Percentiles rank a stretch among this genome's conserved stretches.
phyloP scores from a whole-genome alignment of 37 sponge, comb jelly and placozoan species.

The Hormiphora californensis region DNA sequence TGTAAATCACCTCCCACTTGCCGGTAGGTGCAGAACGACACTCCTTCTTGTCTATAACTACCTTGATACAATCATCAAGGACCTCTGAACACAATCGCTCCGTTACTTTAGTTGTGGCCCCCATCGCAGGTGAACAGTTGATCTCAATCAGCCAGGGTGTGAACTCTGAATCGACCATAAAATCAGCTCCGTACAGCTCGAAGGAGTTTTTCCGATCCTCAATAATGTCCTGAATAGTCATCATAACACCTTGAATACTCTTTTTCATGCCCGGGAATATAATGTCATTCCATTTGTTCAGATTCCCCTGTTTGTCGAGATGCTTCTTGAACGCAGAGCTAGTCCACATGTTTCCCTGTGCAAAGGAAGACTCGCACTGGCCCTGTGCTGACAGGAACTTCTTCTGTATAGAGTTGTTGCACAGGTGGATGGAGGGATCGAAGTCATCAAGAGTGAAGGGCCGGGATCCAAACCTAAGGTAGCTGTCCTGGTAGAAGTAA shows the following conservation, averaged over 20 bases:
- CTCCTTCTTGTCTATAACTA: not conserved
- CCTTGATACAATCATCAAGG: conserved; percentile 69
- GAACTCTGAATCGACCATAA: conserved; percentile 83
- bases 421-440: conserved; percentile 82
- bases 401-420: conserved; percentile 89
- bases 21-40: not conserved
- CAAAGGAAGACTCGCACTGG: conserved; percentile 61
- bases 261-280: conserved; percentile 89
- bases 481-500: conserved; percentile 72
- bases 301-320: conserved; percentile 60
- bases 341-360: conserved; percentile 90
- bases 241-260: conserved; percentile 66
- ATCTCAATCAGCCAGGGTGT: conserved; percentile 92
- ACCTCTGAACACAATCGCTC: conserved; percentile 76
- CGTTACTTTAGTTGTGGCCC: conserved; percentile 75
- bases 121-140: conserved; percentile 91
- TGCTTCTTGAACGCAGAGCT: conserved; percentile 67
- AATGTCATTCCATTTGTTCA: conserved; percentile 60
- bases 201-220: conserved; percentile 76
- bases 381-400: conserved; percentile 58
- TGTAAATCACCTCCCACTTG: conserved; percentile 27
- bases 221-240: conserved; percentile 71
- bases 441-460: conserved; percentile 72
- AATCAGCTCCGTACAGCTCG: conserved; percentile 95
- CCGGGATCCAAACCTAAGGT: conserved; percentile 80